Conservation (phyloP, 2,113 vertebrate genomes). For the Felis chaus region DNA sequence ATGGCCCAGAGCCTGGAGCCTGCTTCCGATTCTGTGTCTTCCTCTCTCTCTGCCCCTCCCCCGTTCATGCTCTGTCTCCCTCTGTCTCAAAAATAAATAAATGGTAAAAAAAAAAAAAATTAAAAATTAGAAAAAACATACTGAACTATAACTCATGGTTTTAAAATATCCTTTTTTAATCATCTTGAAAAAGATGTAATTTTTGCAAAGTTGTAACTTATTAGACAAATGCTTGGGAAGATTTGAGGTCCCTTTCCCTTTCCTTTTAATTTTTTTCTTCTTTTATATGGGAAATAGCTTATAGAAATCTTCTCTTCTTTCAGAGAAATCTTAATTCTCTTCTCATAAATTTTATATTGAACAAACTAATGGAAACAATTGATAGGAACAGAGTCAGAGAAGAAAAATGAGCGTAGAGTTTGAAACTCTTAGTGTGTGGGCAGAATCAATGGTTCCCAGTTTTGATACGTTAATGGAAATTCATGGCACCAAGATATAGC, state of each 20-base stretch:
- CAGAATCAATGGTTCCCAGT: background rate
- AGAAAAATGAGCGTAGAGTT: background rate
- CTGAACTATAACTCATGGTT: background rate
- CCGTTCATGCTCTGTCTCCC: too few species aligned
- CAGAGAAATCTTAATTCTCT: background rate
- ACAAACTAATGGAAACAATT: background rate
- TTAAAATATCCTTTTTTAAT: conserved; percentile 39
- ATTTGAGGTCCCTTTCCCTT: background rate
- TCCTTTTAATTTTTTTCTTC: background rate
- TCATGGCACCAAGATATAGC: background rate
- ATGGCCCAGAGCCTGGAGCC: too few species aligned
- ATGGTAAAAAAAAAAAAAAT: too few species aligned
- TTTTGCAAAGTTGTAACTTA: background rate
- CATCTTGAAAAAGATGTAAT: background rate
- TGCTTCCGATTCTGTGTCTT: too few species aligned
- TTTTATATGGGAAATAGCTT: background rate
- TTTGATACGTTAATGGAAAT: background rate
- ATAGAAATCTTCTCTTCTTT: background rate
- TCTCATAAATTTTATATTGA: background rate
- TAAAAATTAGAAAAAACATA: background rate
- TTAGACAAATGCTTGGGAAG: background rate
- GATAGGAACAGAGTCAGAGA: background rate
- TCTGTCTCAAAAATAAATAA: too few species aligned
- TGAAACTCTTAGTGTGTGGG: background rate
- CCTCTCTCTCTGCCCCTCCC: too few species aligned